These are phyloP conservation scores for Protophormia terraenovae DNA, from an alignment of 2,888 invertebrate species.

Conservation along the genomic window DNA sequence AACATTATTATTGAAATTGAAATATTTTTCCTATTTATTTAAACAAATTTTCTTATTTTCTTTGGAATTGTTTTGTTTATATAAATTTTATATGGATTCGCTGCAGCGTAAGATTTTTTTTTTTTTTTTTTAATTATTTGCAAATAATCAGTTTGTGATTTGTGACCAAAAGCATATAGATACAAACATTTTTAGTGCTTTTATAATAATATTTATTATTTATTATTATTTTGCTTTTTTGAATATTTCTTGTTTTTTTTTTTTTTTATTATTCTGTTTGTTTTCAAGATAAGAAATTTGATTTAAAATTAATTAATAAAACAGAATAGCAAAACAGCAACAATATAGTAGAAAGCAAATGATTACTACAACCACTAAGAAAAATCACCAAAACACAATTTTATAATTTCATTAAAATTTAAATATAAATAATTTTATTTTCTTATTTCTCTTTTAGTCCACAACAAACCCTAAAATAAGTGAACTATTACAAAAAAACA, in stretches of 20 bases:
- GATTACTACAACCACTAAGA: background rate
- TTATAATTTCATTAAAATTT: background rate
- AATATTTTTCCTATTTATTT: background rate
- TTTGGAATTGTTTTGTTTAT: conserved; percentile 6
- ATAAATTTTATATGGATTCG: background rate
- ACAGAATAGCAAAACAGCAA: conserved; percentile 2
- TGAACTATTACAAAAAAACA: background rate
- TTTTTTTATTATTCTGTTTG: no score
- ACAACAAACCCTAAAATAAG: background rate
- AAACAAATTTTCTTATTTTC: background rate
- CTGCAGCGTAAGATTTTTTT: background rate
- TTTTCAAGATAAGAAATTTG: conserved; percentile 27
- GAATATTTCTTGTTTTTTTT: background rate
- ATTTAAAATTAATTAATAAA: background rate
- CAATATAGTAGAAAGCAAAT: conserved; percentile 16
- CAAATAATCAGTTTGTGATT: background rate
- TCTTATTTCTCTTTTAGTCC: background rate
- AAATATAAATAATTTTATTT: background rate
- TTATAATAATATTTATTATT: background rate
- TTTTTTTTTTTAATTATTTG: background rate
- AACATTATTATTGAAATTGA: conserved; percentile 2
- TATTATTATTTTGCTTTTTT: background rate
- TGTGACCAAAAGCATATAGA: background rate
- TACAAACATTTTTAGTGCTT: background rate
- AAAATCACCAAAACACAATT: no score